Conservation (phyloP, 2,888 invertebrate species). For the Eledona agricola region DNA sequence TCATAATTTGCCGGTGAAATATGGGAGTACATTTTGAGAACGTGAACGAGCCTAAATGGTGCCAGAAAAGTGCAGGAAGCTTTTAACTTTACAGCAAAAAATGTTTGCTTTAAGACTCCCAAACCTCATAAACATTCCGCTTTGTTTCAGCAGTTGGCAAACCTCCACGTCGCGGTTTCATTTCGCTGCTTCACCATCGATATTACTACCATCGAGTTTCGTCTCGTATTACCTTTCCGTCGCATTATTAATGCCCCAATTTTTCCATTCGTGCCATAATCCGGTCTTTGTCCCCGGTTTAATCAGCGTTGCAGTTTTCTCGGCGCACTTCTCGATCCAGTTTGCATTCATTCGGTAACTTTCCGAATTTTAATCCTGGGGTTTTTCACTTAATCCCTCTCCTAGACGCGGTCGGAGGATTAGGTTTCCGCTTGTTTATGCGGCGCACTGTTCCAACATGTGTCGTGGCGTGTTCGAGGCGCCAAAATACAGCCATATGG, state of each 20-base stretch:
- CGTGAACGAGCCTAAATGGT: too few relatives aligned
- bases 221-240: not conserved
- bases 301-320: constrained; percentile 40
- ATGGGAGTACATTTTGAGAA: too few relatives aligned
- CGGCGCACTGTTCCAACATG: constrained; percentile 14
- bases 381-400: constrained; percentile 18
- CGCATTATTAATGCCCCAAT: constrained; percentile 1
- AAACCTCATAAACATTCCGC: too few relatives aligned
- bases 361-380: constrained; percentile 32
- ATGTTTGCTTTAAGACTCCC: too few relatives aligned
- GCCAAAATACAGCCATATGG: constrained; percentile 20
- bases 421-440: constrained; percentile 17
- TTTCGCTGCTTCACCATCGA: too few relatives aligned
- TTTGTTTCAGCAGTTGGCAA: too few relatives aligned
- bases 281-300: constrained; percentile 25
- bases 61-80: too few relatives aligned
- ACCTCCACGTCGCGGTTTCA: too few relatives aligned
- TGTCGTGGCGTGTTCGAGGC: constrained; percentile 16
- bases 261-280: constrained; percentile 6
- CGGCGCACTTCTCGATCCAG: constrained; percentile 35
- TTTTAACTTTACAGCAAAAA: too few relatives aligned
- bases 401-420: constrained; percentile 9
- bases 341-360: constrained; percentile 39
- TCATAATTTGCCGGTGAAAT: too few relatives aligned
- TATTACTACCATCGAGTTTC: too few relatives aligned